A percentile compares a stretch with the other conserved stretches of the same genome.
Evolutionary conservation across 1,140 invertebrate species (phyloP).

Genomic region (Danaus plexippus): DNA sequence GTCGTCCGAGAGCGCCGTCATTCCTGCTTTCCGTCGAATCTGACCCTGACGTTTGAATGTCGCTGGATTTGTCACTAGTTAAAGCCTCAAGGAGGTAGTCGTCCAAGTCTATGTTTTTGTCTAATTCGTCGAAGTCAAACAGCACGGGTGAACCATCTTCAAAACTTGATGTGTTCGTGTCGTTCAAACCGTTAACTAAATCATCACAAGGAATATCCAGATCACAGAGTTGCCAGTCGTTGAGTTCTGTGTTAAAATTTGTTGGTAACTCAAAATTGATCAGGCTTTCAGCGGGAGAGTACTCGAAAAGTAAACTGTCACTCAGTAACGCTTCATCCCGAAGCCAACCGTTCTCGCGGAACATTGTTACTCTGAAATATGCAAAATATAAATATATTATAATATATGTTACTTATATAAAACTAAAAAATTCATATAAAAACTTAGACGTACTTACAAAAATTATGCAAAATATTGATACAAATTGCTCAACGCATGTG

Average conservation of each 20-base stretch:
- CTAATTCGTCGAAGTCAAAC: conserved; percentile 56
- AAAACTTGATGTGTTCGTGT: conserved; percentile 35
- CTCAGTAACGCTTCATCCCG: conserved; percentile 46
- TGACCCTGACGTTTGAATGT: conserved; percentile 29
- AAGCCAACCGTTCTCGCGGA: conserved; percentile 35
- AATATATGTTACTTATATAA: not conserved
- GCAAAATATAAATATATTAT: conserved; percentile 12
- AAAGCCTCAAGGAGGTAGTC: conserved; percentile 52
- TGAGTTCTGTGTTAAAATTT: conserved; percentile 27
- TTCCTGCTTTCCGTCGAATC: conserved; percentile 35
- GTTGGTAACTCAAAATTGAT: conserved; percentile 59
- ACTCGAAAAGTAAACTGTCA: conserved; percentile 52
- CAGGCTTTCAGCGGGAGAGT: conserved; percentile 58
- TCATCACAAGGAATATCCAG: conserved; percentile 52
- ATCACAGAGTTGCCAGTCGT: conserved; percentile 50
- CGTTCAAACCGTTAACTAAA: conserved; percentile 44
- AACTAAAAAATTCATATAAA: conserved; percentile 1
- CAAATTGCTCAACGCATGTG: conserved; percentile 7
- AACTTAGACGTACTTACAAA: conserved; percentile 10
- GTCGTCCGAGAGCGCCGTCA: conserved; percentile 23
- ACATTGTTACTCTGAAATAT: conserved; percentile 52
- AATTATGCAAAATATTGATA: not conserved
- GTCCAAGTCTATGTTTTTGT: conserved; percentile 50
- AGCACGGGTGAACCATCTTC: conserved; percentile 34
- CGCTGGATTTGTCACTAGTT: conserved; percentile 42